These are phyloP conservation scores for Caenorhabditis brenneri DNA, from an alignment of 1,140 invertebrate species.

Conservation along the genomic window DNA sequence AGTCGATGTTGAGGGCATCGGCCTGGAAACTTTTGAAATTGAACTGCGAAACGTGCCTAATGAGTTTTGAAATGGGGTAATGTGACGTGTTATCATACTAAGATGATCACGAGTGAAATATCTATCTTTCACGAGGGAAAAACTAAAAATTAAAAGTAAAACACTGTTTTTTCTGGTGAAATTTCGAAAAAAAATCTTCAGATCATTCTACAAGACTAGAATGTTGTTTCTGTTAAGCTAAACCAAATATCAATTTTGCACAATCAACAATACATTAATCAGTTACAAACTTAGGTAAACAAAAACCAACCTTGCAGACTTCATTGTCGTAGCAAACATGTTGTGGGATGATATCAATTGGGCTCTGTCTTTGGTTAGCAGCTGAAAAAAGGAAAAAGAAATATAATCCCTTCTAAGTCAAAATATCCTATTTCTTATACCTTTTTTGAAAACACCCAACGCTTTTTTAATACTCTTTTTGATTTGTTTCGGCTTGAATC, in stretches of 20 bases:
- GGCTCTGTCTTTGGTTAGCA: slow-evolving; percentile 44
- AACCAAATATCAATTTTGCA: no score
- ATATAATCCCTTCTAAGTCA: no score
- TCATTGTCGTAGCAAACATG: slow-evolving; percentile 20
- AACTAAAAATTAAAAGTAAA: background rate
- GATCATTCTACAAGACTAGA: no score
- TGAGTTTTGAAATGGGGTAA: background rate
- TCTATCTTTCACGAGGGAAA: no score
- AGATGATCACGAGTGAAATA: no score
- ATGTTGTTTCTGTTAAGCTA: no score
- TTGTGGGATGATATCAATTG: slow-evolving; percentile 53
- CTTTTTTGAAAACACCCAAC: background rate
- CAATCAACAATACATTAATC: no score
- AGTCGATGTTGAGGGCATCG: slow-evolving; percentile 44
- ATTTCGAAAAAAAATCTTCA: no score
- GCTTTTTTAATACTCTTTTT: background rate
- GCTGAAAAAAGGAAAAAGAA: background rate
- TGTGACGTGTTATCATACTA: no score
- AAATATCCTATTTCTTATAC: background rate
- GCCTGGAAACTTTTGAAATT: slow-evolving; percentile 23
- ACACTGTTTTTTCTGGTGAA: no score
- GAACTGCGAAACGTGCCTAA: background rate
- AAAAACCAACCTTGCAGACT: slow-evolving; percentile 47
- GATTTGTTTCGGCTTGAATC: background rate
- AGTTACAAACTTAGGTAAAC: no score